Conservation (phyloP, 2,113 vertebrate species). For the Podarcis raffonei region DNA sequence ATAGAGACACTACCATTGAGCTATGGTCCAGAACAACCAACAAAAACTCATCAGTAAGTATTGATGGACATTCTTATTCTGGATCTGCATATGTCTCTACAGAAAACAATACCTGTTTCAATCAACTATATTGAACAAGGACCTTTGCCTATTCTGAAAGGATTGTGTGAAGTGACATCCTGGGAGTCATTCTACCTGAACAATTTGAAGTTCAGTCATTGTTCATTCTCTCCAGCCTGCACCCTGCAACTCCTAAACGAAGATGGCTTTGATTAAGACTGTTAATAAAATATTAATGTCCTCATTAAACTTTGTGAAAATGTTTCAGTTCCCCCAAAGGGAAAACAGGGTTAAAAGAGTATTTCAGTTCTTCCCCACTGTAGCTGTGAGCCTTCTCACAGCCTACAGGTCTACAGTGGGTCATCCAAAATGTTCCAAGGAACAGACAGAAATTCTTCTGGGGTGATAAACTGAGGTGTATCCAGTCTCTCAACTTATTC, state of each 20-base stretch:
- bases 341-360: background rate
- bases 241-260: background rate
- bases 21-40: background rate
- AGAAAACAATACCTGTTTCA: background rate
- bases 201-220: slow-evolving; percentile 17
- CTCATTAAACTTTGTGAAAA: slow-evolving; percentile 17
- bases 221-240: background rate
- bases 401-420: slow-evolving; percentile 3
- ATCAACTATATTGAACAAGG: background rate
- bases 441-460: background rate
- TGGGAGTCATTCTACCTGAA: background rate
- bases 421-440: background rate
- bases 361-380: background rate
- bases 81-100: background rate
- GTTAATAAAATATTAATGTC: slow-evolving; percentile 15
- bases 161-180: background rate
- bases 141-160: background rate
- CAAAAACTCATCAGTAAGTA: background rate
- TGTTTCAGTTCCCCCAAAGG: background rate
- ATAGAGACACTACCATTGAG: too few relatives aligned
- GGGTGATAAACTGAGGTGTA: background rate
- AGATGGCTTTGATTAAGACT: slow-evolving; percentile 13
- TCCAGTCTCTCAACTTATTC: background rate
- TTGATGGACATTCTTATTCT: background rate
- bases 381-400: background rate